Percentiles rank a stretch among this genome's conserved stretches.
These are phyloP conservation scores for Leptogaster cylindrica DNA, from an alignment of 2,888 invertebrate genomes.

Conservation along the genomic window DNA sequence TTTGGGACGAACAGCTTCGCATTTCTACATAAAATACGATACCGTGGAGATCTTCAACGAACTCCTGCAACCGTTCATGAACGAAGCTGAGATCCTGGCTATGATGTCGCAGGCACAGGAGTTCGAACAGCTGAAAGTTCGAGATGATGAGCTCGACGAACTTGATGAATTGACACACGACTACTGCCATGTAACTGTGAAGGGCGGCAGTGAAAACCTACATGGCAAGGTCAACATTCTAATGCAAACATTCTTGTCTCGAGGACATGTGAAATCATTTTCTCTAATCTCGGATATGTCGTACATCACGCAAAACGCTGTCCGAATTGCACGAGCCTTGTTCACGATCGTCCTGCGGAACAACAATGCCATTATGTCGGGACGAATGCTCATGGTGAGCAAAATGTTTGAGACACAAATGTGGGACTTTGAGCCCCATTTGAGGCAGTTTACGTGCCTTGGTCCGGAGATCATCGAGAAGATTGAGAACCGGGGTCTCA, in stretches of 20 bases:
- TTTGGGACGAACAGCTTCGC: constrained; percentile 94
- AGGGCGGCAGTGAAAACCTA: constrained; percentile 85
- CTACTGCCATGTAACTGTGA: constrained; percentile 79
- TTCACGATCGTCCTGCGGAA: constrained; percentile 92
- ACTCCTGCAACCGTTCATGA: constrained; percentile 79
- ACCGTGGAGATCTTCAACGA: constrained; percentile 94
- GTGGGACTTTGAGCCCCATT: constrained; percentile 86
- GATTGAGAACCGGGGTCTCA: constrained; percentile 78
- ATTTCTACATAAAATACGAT: constrained; percentile 96
- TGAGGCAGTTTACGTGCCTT: constrained; percentile 83
- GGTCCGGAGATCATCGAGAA: constrained; percentile 80
- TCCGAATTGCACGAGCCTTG: constrained; percentile 86
- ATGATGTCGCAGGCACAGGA: constrained; percentile 93
- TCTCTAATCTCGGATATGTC: constrained; percentile 60
- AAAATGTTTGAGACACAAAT: constrained; percentile 92
- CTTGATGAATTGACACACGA: constrained; percentile 77
- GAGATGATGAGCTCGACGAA: constrained; percentile 95
- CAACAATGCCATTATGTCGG: constrained; percentile 89
- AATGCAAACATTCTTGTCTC: constrained; percentile 86
- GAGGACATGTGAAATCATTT: constrained; percentile 73
- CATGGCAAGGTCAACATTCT: constrained; percentile 96
- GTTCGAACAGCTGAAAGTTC: constrained; percentile 92
- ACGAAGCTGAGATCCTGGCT: constrained; percentile 82
- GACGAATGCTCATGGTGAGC: constrained; percentile 81
- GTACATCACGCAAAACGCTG: constrained; percentile 76